A percentile compares a stretch with the other conserved stretches of the same genome.
phyloP scores from a whole-genome alignment of 2,113 vertebrate genomes.

The Onychorhynchus coronatus region DNA sequence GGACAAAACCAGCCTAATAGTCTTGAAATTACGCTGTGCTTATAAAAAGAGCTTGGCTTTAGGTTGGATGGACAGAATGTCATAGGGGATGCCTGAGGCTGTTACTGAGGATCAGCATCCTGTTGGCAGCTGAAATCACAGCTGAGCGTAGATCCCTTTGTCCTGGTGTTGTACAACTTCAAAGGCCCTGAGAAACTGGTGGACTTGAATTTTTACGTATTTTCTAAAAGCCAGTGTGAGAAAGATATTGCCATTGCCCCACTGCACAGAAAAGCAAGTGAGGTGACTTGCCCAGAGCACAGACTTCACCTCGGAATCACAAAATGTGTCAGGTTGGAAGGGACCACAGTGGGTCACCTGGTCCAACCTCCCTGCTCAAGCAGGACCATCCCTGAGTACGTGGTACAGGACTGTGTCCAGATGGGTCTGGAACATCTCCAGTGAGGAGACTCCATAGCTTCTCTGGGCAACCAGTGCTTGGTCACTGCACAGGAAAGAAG shows the following conservation, averaged over 20 bases:
- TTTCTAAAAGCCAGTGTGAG: not conserved
- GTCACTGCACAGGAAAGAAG: not conserved
- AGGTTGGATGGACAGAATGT: not conserved
- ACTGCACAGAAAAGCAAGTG: not conserved
- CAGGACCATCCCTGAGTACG: not conserved
- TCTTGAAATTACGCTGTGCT: not conserved
- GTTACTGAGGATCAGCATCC: not conserved
- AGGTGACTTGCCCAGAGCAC: not conserved
- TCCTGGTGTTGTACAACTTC: not conserved
- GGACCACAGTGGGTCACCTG: not conserved
- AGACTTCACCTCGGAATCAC: not conserved
- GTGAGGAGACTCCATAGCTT: not conserved
- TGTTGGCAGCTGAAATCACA: not conserved
- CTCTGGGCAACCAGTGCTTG: fast-evolving
- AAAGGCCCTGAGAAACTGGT: not conserved
- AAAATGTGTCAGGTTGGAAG: not conserved
- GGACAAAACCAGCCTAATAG: not conserved
- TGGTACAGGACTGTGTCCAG: fast-evolving
- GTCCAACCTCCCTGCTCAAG: not conserved
- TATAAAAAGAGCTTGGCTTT: not conserved
- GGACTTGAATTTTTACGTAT: fast-evolving
- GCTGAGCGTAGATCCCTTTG: not conserved
- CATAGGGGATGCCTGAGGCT: not conserved
- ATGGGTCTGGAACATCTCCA: not conserved
- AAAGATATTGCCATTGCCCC: not conserved